These are phyloP conservation scores for Rhabditoides inermis DNA, from an alignment of 2,888 invertebrate species.

Conservation along the genomic window DNA sequence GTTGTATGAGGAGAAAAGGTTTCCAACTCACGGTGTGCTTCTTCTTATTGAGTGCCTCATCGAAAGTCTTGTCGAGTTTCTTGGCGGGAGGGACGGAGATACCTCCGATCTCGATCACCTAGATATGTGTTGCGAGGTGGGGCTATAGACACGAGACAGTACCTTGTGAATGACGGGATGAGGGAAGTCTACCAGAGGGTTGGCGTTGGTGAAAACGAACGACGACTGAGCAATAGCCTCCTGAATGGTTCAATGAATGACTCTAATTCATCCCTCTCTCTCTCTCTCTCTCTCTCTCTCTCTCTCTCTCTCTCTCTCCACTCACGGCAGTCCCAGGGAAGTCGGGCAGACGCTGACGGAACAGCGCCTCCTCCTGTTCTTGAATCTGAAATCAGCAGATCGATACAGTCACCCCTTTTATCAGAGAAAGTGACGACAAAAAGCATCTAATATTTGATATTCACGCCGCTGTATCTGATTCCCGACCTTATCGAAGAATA, in stretches of 20 bases:
- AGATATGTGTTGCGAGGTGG: neutral
- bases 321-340: too few species aligned
- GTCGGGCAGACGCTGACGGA: too few species aligned
- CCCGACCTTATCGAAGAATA: neutral
- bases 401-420: too few species aligned
- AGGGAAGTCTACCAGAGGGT: constrained; percentile 25
- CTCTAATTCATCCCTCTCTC: neutral
- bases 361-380: too few species aligned
- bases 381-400: too few species aligned
- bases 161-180: constrained; percentile 24
- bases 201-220: constrained; percentile 20
- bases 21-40: constrained; percentile 10
- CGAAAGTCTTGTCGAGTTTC: constrained; percentile 5
- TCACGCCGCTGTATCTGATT: too few species aligned
- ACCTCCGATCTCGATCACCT: constrained; percentile 10
- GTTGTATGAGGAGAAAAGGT: too few species aligned
- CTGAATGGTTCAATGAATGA: neutral
- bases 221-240: constrained; percentile 17
- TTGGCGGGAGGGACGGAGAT: constrained; percentile 5
- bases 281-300: too few species aligned
- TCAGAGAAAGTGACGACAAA: too few species aligned
- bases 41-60: neutral
- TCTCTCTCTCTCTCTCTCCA: too few species aligned
- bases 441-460: neutral
- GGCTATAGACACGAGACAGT: constrained; percentile 8